phyloP scores from a whole-genome alignment of 2,888 invertebrate genomes.

The Ornithoptera alexandrae region DNA sequence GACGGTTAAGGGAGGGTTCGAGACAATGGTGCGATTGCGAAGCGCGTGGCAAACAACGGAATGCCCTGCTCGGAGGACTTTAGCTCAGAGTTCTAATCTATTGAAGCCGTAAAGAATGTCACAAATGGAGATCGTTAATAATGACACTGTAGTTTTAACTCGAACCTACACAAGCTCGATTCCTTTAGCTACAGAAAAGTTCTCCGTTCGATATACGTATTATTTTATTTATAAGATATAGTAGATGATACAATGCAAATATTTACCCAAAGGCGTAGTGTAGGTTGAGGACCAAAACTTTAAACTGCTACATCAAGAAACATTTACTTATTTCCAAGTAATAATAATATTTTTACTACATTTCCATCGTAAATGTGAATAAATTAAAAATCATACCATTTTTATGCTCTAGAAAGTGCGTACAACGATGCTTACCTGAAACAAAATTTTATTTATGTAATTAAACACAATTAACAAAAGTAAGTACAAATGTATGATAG shows the following conservation, averaged over 20 bases:
- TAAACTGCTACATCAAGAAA: no score
- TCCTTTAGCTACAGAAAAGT: background rate
- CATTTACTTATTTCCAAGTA: background rate
- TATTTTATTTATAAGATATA: no score
- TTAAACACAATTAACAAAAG: background rate
- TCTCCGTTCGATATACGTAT: background rate
- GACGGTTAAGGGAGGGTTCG: constrained; percentile 3
- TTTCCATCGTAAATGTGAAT: background rate
- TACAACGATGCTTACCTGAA: background rate
- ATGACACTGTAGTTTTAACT: no score
- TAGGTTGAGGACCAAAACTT: no score
- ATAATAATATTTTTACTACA: background rate
- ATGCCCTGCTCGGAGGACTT: background rate
- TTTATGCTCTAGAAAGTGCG: background rate
- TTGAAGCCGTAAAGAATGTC: background rate
- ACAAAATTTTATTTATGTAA: background rate
- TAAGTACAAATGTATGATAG: background rate
- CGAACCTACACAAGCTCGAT: background rate
- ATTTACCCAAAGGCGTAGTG: no score
- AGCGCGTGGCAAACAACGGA: background rate
- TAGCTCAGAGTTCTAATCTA: background rate
- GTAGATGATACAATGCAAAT: no score
- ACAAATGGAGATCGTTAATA: background rate
- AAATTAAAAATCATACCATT: background rate
- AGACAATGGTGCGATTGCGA: background rate